Base-by-base conservation (phyloP, 2,888 invertebrate species). In the Euproctis similis region DNA sequence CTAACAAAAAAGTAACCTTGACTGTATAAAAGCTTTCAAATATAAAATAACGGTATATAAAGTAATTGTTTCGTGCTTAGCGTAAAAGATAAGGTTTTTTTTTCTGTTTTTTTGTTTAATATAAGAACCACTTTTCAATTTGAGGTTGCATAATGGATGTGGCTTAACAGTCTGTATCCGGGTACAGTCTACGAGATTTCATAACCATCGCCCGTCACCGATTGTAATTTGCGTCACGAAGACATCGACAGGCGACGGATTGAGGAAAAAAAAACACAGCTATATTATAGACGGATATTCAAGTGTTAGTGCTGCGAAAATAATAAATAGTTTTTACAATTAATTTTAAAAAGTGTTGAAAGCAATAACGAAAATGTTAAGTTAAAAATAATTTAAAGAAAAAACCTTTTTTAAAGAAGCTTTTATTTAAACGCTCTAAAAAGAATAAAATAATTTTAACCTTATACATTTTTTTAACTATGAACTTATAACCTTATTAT, bases 161-260 rank as follows among this genome's bases (percentile, higher is more conserved):
- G 26, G 22, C 26, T 23, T 26, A 29, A 28, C 28, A 23, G 20
- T 5, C 27, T 16, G 34, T 13, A 30, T 34, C 30, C 34, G 34
- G 34, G 34, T 34, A 24, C 20, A 26, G 31, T 12, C 4, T 8
- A 19, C 7, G n/a, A 29, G 26, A 23, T 33, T 34, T 30, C 26
- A 24, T 18, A 34, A 34, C 24, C 16, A 16, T 26, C 6, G 16
- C 20, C 16, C 29, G 34, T 29, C 24, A 24, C 19, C 13, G 23
- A 23, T 12, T n/a, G 26, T 18, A 6, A 34, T 34, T 34, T 30
- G 18, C 23, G 34, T 34, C 34, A 34, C 26, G 28, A 26, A 12
- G 12, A 23, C 12, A 23, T 12, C 7, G 4, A 2, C n/a, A 23
- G n/a, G 6, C n/a, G 12, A 12, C 12, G 1, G 8, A 23, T 14